Percentiles rank a stretch among this genome's conserved stretches.
phyloP scores from a whole-genome alignment of 2,113 vertebrate genomes.

The Eubucco bourcierii region DNA sequence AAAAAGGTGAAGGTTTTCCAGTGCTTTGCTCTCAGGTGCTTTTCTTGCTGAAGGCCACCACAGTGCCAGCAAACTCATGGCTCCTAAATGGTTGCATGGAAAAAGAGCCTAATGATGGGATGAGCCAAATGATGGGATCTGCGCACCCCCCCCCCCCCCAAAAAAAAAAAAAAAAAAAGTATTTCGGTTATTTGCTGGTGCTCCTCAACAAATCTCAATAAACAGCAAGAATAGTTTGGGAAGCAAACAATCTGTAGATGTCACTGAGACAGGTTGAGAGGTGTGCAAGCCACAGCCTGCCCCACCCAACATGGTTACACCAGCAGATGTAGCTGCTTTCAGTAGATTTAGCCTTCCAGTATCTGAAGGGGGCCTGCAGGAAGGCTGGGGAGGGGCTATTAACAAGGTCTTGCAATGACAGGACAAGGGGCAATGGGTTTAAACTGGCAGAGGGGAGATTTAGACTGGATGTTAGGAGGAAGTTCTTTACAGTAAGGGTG shows the following conservation, averaged over 20 bases:
- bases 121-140: not conserved
- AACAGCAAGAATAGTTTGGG: not conserved
- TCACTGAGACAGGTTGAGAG: not conserved
- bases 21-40: not conserved
- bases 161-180: not conserved
- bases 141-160: no score
- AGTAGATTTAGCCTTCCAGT: no score
- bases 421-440: no score
- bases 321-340: no score
- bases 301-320: fast-evolving
- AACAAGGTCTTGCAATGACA: no score
- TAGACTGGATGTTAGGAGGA: no score
- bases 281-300: not conserved
- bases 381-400: no score
- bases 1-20: not conserved
- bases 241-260: not conserved
- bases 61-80: not conserved
- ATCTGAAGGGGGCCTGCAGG: no score
- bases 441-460: no score
- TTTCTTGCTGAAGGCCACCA: not conserved
- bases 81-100: not conserved
- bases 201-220: not conserved
- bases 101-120: not conserved
- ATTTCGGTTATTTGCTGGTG: not conserved
- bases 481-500: no score